A percentile compares a stretch with the other conserved stretches of the same genome.
These are phyloP conservation scores for Protobothrops flavoviridis DNA, from an alignment of 2,113 vertebrate genomes.

Conservation along the genomic window DNA sequence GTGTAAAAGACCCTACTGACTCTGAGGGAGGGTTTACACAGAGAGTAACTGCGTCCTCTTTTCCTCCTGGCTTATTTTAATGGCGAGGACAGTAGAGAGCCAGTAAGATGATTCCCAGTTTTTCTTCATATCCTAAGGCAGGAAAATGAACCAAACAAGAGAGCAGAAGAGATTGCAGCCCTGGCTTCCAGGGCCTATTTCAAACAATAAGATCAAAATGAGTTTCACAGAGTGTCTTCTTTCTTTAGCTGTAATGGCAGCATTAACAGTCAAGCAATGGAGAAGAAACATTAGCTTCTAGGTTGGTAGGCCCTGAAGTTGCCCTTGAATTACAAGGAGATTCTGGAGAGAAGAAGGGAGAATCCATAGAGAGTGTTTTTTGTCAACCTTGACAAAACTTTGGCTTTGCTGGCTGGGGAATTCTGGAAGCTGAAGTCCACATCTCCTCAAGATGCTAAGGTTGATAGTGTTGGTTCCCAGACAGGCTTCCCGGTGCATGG, in stretches of 20 bases:
- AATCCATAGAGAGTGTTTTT: neutral
- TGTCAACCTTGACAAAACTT: neutral
- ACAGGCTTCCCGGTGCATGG: neutral
- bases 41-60: neutral
- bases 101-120: neutral
- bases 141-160: too few species aligned
- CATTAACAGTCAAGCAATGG: neutral
- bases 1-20: neutral
- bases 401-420: neutral
- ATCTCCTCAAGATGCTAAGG: neutral
- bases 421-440: neutral
- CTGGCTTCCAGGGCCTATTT: neutral
- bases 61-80: neutral
- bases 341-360: neutral
- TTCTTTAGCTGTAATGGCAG: neutral
- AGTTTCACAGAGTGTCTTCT: neutral
- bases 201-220: neutral
- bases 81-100: neutral
- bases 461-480: neutral
- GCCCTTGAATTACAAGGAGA: neutral
- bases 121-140: neutral
- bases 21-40: neutral
- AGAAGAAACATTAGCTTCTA: neutral
- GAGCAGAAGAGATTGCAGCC: neutral
- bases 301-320: neutral